phyloP scores from a whole-genome alignment of 1,140 invertebrate genomes.

The Drosophila orosa region DNA sequence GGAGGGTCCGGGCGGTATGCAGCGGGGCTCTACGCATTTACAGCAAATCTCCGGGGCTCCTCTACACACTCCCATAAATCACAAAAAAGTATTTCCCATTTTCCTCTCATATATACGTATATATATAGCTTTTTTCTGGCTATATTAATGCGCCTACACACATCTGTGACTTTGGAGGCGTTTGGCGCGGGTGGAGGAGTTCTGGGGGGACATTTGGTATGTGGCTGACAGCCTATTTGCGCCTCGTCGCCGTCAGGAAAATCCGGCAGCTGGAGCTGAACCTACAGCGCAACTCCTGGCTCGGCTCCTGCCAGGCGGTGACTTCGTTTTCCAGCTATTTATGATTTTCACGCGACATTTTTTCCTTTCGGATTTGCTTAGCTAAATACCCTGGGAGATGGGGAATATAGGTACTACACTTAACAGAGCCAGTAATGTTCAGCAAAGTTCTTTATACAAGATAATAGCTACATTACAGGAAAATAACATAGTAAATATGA shows the following conservation, averaged over 20 bases:
- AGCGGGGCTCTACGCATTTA: constrained; percentile 51
- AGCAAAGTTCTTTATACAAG: neutral
- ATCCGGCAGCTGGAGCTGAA: constrained; percentile 19
- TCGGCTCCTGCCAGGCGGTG: constrained; percentile 72
- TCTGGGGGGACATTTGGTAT: constrained; percentile 42
- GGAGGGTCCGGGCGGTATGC: neutral
- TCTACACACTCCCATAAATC: constrained; percentile 77
- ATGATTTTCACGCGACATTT: constrained; percentile 63
- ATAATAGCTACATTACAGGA: neutral
- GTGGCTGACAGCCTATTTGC: constrained; percentile 76
- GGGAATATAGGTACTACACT: neutral
- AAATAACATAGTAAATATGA: neutral
- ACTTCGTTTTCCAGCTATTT: constrained; percentile 74
- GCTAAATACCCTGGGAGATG: constrained; percentile 24
- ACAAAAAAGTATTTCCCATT: constrained; percentile 81
- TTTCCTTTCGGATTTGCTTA: constrained; percentile 12
- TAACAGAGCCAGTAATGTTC: no score
- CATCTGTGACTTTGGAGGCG: constrained; percentile 20
- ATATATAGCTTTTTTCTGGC: constrained; percentile 41
- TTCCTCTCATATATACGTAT: constrained; percentile 31
- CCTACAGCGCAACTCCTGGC: constrained; percentile 15
- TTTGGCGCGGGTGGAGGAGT: neutral
- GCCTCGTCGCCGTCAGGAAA: constrained; percentile 51
- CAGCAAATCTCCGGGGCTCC: constrained; percentile 72
- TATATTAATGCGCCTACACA: constrained; percentile 79